phyloP scores from a whole-genome alignment of 2,113 vertebrate genomes.

The Tenrec ecaudatus region DNA sequence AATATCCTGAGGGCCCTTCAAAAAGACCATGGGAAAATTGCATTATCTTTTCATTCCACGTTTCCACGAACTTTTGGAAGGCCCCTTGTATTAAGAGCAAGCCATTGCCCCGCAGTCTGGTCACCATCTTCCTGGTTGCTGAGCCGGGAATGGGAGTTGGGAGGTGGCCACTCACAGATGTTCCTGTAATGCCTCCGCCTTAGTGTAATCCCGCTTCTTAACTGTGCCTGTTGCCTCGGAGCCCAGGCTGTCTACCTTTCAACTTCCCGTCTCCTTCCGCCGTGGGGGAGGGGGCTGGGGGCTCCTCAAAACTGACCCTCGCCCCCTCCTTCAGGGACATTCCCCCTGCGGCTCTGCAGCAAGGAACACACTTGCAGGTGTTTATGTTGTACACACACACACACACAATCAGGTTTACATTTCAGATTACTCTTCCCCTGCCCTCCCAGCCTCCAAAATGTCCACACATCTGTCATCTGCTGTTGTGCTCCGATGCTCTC shows the following conservation, averaged over 20 bases:
- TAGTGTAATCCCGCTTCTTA: background rate
- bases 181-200: background rate
- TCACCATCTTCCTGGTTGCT: background rate
- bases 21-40: too few relatives aligned
- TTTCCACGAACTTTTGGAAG: too few relatives aligned
- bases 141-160: background rate
- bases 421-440: background rate
- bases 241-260: background rate
- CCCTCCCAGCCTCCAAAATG: constrained; percentile 35
- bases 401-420: constrained; percentile 8
- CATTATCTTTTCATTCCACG: too few relatives aligned
- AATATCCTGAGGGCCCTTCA: background rate
- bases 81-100: background rate
- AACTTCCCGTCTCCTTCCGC: background rate
- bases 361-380: background rate
- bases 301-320: background rate
- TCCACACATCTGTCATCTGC: constrained; percentile 10
- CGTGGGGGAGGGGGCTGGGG: background rate
- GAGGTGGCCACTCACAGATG: background rate
- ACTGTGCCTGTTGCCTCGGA: background rate
- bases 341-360: background rate
- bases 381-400: background rate
- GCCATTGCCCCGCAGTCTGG: background rate
- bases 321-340: background rate
- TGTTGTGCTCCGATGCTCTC: background rate